Base-by-base conservation (phyloP, 2,888 invertebrate genomes). In the Aplocera efformata region DNA sequence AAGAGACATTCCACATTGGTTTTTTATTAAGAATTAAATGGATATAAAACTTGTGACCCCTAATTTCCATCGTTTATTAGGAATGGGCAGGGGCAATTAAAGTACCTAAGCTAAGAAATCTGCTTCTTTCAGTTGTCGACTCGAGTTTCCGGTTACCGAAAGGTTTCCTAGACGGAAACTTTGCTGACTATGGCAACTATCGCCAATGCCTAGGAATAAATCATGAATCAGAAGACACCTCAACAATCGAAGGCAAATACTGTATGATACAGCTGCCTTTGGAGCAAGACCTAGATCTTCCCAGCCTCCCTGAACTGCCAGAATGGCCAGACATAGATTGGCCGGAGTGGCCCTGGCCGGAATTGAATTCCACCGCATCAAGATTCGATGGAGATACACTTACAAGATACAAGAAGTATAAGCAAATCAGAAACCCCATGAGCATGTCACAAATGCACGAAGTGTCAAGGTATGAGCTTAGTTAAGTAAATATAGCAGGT, bases 101-200 rank as follows among this genome's bases (percentile, higher is more conserved):
- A n/a, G n/a, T 3, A 17, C 10, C 7, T 5, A 6, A 22, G 6
- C 28, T 9, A 30, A 30, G 8, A 6, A 11, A 27, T 7, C 10
- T 28, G 1, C 3, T 17, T 10, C 27, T 29, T 7, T 42, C 56
- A 80, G 81, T 80, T 54, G 27, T 72, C 3, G 80, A 80, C 31
- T 62, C 79, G 0, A 74, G 81, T 0, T 44, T 69, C 20, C 63
- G 79, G 42, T 56, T 60, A 5, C 80, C 80, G n/a, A 67, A 68
- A 41, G 76, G 79, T 9, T 42, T 80, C 7, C 29, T 67, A 3
- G 54, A 55, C 22, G 78, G 71, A 1, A 77, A 75, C 29, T 40
- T 66, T 0, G 27, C 58, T 3, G 78, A 78, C 30, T 53, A 72
- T 22, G 80, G 80, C 0, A 74, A 71, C 35, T 80, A 73, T 31